Evolutionary conservation across 2,888 invertebrate species (phyloP).

Genomic region (Melangyna quadrimaculata): DNA sequence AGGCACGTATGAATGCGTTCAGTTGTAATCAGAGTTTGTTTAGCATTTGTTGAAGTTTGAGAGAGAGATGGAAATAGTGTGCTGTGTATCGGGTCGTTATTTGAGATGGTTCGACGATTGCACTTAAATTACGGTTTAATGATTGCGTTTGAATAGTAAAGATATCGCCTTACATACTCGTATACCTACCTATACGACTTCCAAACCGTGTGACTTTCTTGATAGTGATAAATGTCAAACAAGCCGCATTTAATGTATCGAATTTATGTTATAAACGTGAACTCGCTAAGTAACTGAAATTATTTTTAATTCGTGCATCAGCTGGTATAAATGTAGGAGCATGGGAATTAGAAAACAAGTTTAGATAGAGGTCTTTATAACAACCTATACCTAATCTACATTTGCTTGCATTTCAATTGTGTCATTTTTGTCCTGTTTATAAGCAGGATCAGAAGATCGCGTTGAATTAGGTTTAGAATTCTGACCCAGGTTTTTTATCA

Average conservation of each 20-base stretch:
- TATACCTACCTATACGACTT: not conserved
- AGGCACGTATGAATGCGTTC: constrained; percentile 8
- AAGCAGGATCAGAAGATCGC: too few relatives aligned
- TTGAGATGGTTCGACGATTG: constrained; percentile 9
- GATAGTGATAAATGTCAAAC: constrained; percentile 15
- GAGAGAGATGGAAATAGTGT: not conserved
- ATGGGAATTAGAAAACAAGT: not conserved
- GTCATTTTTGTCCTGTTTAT: too few relatives aligned
- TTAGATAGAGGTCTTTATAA: too few relatives aligned
- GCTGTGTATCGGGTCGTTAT: constrained; percentile 35
- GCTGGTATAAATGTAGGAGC: not conserved
- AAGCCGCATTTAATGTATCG: constrained; percentile 10
- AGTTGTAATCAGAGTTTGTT: not conserved
- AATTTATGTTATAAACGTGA: not conserved
- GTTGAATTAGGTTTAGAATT: too few relatives aligned
- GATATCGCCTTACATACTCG: not conserved
- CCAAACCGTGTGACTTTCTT: constrained; percentile 24
- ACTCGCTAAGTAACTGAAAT: not conserved
- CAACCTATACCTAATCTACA: too few relatives aligned
- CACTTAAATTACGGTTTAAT: constrained; percentile 28
- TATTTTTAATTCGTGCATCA: not conserved
- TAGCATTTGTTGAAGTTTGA: not conserved
- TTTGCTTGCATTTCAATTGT: too few relatives aligned
- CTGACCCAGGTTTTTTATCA: too few relatives aligned
- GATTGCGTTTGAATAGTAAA: constrained; percentile 13